Conservation (phyloP, 2,797 vertebrate species). For the Cyclopterus lumpus region DNA sequence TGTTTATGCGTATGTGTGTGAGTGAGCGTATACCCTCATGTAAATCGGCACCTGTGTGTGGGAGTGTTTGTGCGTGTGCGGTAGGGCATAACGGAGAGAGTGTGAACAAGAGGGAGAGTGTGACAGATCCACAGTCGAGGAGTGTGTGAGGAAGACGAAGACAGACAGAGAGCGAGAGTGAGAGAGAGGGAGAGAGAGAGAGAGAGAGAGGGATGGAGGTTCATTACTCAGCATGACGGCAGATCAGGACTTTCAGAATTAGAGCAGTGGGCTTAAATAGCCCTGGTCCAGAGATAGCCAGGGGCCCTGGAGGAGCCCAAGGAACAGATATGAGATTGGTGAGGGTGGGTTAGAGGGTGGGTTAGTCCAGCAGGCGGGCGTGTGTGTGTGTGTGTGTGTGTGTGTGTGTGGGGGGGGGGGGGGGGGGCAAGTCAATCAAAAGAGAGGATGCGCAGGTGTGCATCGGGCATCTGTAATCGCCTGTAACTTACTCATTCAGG, state of each 20-base stretch:
- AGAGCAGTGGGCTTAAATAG: slow-evolving; percentile 85
- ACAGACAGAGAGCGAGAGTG: slow-evolving; percentile 22
- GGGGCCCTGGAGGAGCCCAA: slow-evolving; percentile 73
- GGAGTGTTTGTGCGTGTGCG: slow-evolving; percentile 56
- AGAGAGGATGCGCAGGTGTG: slow-evolving; percentile 18
- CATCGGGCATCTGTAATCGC: slow-evolving; percentile 4
- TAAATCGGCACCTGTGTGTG: slow-evolving; percentile 64
- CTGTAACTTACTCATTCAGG: slow-evolving; percentile 30
- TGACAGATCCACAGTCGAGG: slow-evolving; percentile 56
- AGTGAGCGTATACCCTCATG: slow-evolving; percentile 50
- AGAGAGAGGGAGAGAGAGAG: not conserved
- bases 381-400: not conserved
- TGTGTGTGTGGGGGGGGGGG: not conserved
- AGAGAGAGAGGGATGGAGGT: slow-evolving; percentile 62
- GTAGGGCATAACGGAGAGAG: slow-evolving; percentile 59
- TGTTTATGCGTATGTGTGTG: slow-evolving; percentile 22
- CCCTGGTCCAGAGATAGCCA: slow-evolving; percentile 80
- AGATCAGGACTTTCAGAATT: slow-evolving; percentile 81
- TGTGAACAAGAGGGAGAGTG: slow-evolving; percentile 68
- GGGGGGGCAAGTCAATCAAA: slow-evolving; percentile 12
- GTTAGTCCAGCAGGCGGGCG: slow-evolving; percentile 8
- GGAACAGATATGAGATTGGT: slow-evolving; percentile 54
- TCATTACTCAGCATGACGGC: slow-evolving; percentile 74
- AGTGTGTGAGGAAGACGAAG: slow-evolving; percentile 47
- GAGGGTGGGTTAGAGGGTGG: slow-evolving; percentile 47